phyloP scores from a whole-genome alignment of 2,888 invertebrate genomes.

The Conistra vaccinii region DNA sequence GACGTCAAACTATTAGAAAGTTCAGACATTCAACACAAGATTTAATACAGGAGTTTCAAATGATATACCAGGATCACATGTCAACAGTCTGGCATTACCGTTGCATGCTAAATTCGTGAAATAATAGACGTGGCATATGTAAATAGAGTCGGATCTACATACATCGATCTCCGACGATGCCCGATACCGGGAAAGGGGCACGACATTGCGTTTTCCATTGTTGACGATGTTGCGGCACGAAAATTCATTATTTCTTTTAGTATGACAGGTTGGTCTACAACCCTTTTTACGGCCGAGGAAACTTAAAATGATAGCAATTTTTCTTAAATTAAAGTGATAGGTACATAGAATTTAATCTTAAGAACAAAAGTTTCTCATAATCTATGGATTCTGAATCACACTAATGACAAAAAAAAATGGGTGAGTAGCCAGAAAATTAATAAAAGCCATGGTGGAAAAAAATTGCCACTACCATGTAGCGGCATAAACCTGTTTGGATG shows the following conservation, averaged over 20 bases:
- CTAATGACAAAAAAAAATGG: neutral
- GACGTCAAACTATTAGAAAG: constrained; percentile 59
- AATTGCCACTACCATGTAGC: neutral
- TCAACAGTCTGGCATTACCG: constrained; percentile 68
- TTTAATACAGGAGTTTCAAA: constrained; percentile 65
- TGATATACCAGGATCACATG: constrained; percentile 65
- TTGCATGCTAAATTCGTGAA: constrained; percentile 81
- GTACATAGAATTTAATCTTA: neutral
- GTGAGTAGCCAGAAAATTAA: neutral
- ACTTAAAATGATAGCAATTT: no score
- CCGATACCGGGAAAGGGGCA: constrained; percentile 79
- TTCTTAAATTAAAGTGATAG: neutral
- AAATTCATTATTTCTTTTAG: neutral
- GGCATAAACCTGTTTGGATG: no score
- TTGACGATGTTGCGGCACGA: constrained; percentile 57
- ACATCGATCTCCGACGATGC: constrained; percentile 84
- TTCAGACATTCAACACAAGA: constrained; percentile 56
- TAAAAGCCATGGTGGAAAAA: neutral
- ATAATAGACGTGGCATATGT: constrained; percentile 88
- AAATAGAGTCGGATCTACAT: constrained; percentile 86
- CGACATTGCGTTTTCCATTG: constrained; percentile 78
- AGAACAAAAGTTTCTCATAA: neutral
- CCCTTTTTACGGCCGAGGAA: neutral
- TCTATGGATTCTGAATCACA: neutral
- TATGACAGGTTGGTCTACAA: neutral